Percentiles rank a stretch among this genome's conserved stretches.
These are phyloP conservation scores for Noctua pronuba DNA, from an alignment of 2,888 invertebrate genomes.

Conservation along the genomic window DNA sequence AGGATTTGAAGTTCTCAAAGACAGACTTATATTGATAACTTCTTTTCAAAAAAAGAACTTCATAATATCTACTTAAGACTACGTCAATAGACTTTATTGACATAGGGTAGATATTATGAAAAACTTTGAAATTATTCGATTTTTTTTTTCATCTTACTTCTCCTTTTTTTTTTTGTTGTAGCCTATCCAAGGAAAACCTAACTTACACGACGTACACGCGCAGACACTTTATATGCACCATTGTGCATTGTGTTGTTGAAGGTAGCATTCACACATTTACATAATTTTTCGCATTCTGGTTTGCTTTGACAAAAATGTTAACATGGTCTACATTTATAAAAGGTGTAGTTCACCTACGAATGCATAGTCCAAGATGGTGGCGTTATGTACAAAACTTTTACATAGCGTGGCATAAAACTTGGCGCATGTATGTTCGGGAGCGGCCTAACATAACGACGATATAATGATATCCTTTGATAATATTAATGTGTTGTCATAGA, in stretches of 20 bases:
- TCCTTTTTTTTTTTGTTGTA: neutral
- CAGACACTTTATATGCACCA: neutral
- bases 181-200: neutral
- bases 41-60: neutral
- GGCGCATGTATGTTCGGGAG: neutral
- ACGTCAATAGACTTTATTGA: too few species aligned
- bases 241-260: neutral
- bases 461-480: slow-evolving; percentile 29
- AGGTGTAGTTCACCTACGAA: neutral
- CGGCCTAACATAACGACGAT: slow-evolving; percentile 13
- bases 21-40: neutral
- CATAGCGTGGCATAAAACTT: slow-evolving; percentile 10
- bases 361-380: neutral
- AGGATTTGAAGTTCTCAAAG: neutral
- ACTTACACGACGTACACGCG: neutral
- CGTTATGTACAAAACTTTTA: neutral
- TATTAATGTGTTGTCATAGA: slow-evolving; percentile 53
- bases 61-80: too few species aligned
- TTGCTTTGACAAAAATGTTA: neutral
- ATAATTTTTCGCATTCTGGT: neutral
- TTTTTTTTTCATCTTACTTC: neutral
- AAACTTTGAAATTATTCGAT: neutral
- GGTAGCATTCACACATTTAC: neutral
- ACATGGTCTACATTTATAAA: neutral
- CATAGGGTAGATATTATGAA: neutral